phyloP scores from a whole-genome alignment of 2,888 invertebrate species.

The Conistra vaccinii region DNA sequence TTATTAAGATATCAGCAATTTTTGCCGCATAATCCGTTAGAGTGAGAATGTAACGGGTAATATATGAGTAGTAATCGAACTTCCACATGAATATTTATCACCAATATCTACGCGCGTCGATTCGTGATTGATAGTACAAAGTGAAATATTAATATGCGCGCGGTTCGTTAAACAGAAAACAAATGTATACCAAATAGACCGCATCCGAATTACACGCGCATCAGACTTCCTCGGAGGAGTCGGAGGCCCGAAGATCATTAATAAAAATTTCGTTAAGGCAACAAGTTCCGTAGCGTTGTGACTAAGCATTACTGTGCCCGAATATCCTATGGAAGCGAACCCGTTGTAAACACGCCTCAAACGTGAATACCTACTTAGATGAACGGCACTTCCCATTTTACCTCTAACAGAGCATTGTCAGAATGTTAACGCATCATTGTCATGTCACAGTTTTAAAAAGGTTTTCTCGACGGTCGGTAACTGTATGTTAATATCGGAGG shows the following conservation, averaged over 20 bases:
- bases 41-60: constrained; percentile 65
- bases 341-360: constrained; percentile 62
- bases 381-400: constrained; percentile 80
- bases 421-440: constrained; percentile 88
- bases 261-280: constrained; percentile 82
- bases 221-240: constrained; percentile 65
- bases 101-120: constrained; percentile 61
- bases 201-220: constrained; percentile 75
- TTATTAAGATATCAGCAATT: constrained; percentile 76
- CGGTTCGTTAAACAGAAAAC: constrained; percentile 73
- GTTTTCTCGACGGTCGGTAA: constrained; percentile 79
- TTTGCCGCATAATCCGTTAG: constrained; percentile 62
- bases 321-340: constrained; percentile 49
- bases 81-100: constrained; percentile 66
- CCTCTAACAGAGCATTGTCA: constrained; percentile 84
- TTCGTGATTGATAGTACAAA: constrained; percentile 66
- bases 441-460: constrained; percentile 86
- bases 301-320: constrained; percentile 75
- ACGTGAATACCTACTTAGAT: constrained; percentile 76
- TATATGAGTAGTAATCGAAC: constrained; percentile 61
- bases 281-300: constrained; percentile 77
- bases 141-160: constrained; percentile 65
- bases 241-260: constrained; percentile 75
- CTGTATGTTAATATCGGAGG: constrained; percentile 85
- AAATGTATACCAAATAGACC: constrained; percentile 74